phyloP scores from a whole-genome alignment of 2,113 vertebrate genomes.

The Noturus placidus region DNA sequence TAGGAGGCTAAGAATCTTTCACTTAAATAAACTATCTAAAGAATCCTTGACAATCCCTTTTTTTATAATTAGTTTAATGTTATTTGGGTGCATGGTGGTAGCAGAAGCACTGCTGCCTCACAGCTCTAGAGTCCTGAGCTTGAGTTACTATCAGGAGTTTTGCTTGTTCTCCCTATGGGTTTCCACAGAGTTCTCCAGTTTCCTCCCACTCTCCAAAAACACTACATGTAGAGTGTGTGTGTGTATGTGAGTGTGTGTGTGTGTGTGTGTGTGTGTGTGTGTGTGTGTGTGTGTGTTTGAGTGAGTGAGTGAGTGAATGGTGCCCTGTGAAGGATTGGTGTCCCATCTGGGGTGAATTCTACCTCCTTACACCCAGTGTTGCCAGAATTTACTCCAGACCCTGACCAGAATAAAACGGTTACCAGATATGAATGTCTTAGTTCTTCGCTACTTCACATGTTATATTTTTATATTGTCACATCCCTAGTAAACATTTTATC shows the following conservation, averaged over 20 bases:
- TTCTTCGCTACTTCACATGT: neutral
- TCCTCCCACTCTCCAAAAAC: neutral
- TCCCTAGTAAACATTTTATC: neutral
- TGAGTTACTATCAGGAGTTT: conserved; percentile 6
- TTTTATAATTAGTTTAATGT: neutral
- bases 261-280: neutral
- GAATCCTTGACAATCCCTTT: neutral
- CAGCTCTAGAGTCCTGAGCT: neutral
- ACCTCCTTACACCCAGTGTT: neutral
- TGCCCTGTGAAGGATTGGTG: neutral
- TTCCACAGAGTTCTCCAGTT: neutral
- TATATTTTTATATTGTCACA: neutral
- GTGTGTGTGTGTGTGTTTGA: neutral
- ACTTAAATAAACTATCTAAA: neutral
- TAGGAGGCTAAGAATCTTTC: neutral
- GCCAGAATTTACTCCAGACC: neutral
- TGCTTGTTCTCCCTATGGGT: neutral
- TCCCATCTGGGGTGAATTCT: neutral
- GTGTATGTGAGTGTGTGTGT: neutral
- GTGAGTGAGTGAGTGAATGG: neutral
- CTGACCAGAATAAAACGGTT: neutral
- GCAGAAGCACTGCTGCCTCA: neutral
- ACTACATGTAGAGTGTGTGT: neutral
- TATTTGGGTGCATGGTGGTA: neutral
- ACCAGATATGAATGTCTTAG: neutral